phyloP scores from a whole-genome alignment of 2,113 vertebrate species.

The Seriola aureovittata region DNA sequence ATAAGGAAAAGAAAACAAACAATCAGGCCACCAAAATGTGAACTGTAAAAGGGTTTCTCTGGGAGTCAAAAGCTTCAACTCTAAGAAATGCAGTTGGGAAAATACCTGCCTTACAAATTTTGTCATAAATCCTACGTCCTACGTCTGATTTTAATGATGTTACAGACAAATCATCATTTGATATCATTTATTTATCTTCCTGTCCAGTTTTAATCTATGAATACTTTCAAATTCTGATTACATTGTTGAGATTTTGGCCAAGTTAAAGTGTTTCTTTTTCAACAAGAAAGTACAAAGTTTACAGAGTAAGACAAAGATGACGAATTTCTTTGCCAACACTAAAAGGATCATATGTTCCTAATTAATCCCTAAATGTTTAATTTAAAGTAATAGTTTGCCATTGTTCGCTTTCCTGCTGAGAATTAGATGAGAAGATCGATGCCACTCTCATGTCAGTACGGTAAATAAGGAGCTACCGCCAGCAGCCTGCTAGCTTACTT shows the following conservation, averaged over 20 bases:
- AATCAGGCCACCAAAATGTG: slow-evolving; percentile 28
- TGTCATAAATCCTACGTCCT: not conserved
- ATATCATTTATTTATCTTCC: not conserved
- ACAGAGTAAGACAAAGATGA: not conserved
- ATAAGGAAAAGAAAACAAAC: not conserved
- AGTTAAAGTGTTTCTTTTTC: not conserved
- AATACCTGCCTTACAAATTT: not conserved
- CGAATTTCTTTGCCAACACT: not conserved
- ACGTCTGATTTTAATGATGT: too few relatives aligned
- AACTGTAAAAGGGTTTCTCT: not conserved
- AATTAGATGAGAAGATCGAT: not conserved
- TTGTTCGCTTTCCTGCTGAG: not conserved
- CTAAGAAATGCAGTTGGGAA: not conserved
- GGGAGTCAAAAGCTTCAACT: not conserved
- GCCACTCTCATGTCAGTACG: not conserved
- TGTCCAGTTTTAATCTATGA: too few relatives aligned
- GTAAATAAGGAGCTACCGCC: not conserved
- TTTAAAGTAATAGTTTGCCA: not conserved
- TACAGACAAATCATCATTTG: not conserved
- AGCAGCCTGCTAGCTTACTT: not conserved
- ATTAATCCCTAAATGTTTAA: not conserved
- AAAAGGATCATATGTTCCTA: not conserved
- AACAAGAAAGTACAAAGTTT: slow-evolving; percentile 10
- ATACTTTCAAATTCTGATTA: not conserved
- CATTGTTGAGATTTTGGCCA: not conserved